These are phyloP conservation scores for Heterohyrax brucei DNA, from an alignment of 2,797 vertebrate species.

Conservation along the genomic window DNA sequence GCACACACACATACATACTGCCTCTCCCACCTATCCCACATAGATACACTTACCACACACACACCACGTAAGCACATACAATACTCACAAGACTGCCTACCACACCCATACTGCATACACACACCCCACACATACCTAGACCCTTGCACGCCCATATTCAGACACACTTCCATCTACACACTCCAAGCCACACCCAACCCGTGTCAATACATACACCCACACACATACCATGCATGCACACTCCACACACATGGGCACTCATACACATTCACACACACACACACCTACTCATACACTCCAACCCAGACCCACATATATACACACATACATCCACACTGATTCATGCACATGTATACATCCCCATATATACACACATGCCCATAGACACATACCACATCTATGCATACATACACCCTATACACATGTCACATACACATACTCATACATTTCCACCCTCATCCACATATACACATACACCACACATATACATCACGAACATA, in stretches of 20 bases:
- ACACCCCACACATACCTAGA: no score
- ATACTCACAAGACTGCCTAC: no score
- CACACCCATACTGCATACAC: no score
- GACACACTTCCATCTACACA: not conserved
- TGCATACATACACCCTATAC: no score
- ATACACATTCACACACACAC: rapidly evolving
- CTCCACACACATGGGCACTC: no score
- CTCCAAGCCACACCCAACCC: no score
- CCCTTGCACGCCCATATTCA: not conserved
- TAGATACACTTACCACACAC: not conserved
- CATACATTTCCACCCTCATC: not conserved
- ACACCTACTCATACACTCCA: not conserved
- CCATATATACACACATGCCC: not conserved
- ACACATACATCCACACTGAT: not conserved
- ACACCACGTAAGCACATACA: not conserved
- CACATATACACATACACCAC: not conserved
- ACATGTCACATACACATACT: not conserved
- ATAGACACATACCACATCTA: not conserved
- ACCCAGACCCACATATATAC: not conserved
- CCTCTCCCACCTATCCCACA: not conserved
- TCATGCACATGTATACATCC: not conserved
- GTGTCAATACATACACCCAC: no score
- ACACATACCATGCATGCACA: not conserved
- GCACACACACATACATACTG: no score
- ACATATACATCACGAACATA: not conserved